Percentiles rank a stretch among this genome's conserved stretches.
Conservation (phyloP, 2,888 invertebrate species). For the Spicauda simplicius region DNA sequence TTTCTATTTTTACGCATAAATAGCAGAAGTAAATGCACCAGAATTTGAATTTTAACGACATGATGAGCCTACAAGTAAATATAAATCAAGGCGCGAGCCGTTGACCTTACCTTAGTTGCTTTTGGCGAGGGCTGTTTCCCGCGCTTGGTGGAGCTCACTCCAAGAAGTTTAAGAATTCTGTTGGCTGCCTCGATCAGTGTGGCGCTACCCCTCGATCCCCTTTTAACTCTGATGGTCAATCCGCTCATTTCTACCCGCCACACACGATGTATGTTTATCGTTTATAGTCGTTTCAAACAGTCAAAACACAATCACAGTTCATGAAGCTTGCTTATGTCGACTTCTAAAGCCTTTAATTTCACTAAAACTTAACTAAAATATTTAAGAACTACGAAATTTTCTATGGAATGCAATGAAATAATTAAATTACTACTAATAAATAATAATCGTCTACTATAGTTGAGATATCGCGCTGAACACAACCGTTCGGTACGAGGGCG, state of each 20-base stretch:
- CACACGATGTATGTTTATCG: slow-evolving; percentile 66
- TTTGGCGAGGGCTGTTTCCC: slow-evolving; percentile 83
- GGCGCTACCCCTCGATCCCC: slow-evolving; percentile 83
- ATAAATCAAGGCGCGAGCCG: slow-evolving; percentile 60
- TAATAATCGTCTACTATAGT: slow-evolving; percentile 52
- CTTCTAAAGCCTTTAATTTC: slow-evolving; percentile 35
- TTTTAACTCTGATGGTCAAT: slow-evolving; percentile 83
- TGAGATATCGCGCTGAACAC: slow-evolving; percentile 55
- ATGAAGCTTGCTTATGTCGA: slow-evolving; percentile 56
- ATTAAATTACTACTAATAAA: slow-evolving; percentile 53
- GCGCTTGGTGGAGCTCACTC: slow-evolving; percentile 82
- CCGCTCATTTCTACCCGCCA: slow-evolving; percentile 82
- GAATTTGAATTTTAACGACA: slow-evolving; percentile 6
- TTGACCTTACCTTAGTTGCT: slow-evolving; percentile 79
- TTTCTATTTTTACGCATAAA: not conserved
- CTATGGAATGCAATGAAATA: slow-evolving; percentile 61
- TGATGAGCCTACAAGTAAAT: slow-evolving; percentile 31
- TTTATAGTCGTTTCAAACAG: slow-evolving; percentile 72
- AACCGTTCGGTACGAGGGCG: slow-evolving; percentile 64
- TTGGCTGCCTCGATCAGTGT: slow-evolving; percentile 83
- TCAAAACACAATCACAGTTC: slow-evolving; percentile 74
- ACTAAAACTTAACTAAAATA: slow-evolving; percentile 43
- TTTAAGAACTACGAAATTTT: slow-evolving; percentile 48
- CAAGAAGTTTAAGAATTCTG: slow-evolving; percentile 82
- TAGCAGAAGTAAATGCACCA: not conserved